Base-by-base conservation (phyloP, 2,797 vertebrate species). In the Chelmon rostratus region DNA sequence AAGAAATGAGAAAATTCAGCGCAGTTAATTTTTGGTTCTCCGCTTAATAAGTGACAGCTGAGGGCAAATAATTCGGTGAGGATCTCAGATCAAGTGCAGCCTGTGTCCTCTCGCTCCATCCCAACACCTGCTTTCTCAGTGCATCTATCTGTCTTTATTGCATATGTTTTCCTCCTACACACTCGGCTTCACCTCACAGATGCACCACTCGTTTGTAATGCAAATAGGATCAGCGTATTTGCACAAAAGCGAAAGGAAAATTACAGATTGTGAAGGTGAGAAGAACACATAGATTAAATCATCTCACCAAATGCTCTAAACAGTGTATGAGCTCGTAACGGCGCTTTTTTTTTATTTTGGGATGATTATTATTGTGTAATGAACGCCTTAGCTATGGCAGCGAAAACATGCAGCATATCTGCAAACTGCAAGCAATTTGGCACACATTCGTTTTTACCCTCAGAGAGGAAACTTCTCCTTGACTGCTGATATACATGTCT, bases 101-200 rank as follows among this genome's bases (percentile, higher is more conserved):
- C 63, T 52, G 44, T 61, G 71, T 56, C 73, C 50, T 80, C 46
- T 68, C 52, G n/a, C 46, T 65, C 64, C 40, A 69, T 69, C 75
- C n/a, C 37, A 61, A 85, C 50, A 68, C 73, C 23, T 42, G 6
- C 40, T 78, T 69, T 50, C 62, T 69, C 70, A n/a, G 21, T 73
- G 73, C 38, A 73, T 69, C 61, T 61, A 57, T 81, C 72, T 66
- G 50, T 59, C 46, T 65, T 66, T 44, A 37, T 74, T 23, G 46
- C 49, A 25, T 73, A 81, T 61, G 52, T 79, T 79, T 75, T 66
- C 68, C 87, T 83, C 86, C 83, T 52, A 87, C 84, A 72, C 57
- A 40, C 25, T 52, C 15, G 0, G 42, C 57, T 58, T 76, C 70
- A 75, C 50, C 59, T 54, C 76, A 76, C 77, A 82, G 77, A 87